Base-by-base conservation (phyloP, 2,797 vertebrate species). In the Gorsachius magnificus region DNA sequence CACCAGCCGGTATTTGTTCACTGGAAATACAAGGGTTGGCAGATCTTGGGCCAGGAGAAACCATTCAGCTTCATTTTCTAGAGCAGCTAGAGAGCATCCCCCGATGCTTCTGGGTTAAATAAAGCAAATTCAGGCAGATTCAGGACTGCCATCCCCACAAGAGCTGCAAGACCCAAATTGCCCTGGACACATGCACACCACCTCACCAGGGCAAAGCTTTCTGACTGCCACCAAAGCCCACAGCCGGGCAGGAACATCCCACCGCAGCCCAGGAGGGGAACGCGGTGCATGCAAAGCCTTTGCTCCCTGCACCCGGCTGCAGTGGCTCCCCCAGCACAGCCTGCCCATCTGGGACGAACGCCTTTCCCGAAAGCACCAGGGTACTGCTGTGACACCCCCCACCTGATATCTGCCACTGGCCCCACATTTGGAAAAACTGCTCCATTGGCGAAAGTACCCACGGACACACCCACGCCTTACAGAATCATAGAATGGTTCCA, bases 241-340 rank as follows among this genome's bases (percentile, higher is more conserved):
- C 33, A 21, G 15, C 38, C 1, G 3, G 60, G 41, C 53, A 72
- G 56, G 35, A 45, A 61, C 0, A 0, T 36, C 60, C 53, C 66
- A 54, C 16, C 66, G 31, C 61, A 83, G 38, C 50, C 31, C 16
- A 25, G 72, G 43, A 69, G 31, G 15, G 21, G n/a, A 74, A 60
- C 5, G 2, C 0, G 1, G n/a, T 2, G 0, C 1, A 0, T 8
- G 26, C 60, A 35, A 46, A 72, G 53, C 45, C 53, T 60, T 46
- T 0, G 1, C 36, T 65, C 45, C n/a, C 51, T 15, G 20, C 21
- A 72, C 66, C 28, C 0, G 0, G 33, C 16, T 33, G 24, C 22
- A 35, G 53, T 1, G 4, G 46, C 46, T 74, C 19, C 45, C 24
- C 35, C 1, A 0, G 56, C 41, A 41, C 29, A 31, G n/a, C 38